Evolutionary conservation across 2,113 vertebrate species (phyloP).

Genomic region (Dicrurus megarhynchus): DNA sequence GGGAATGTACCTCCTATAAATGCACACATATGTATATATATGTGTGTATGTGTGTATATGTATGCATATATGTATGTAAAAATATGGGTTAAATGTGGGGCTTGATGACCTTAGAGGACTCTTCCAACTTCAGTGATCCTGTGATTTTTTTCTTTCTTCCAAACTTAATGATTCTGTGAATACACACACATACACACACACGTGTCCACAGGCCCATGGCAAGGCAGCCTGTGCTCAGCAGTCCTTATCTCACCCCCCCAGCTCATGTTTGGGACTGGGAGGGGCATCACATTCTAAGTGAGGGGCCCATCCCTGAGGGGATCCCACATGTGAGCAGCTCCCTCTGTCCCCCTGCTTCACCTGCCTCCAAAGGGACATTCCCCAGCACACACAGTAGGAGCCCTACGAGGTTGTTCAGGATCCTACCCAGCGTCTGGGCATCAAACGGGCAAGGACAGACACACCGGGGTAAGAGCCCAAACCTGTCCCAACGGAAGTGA

Average conservation of each 20-base stretch:
- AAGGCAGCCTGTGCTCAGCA: background rate
- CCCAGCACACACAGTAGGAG: background rate
- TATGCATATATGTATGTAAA: background rate
- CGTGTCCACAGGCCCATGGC: background rate
- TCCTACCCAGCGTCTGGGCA: accelerated
- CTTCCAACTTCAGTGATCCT: background rate
- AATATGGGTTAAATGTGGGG: background rate
- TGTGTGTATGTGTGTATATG: background rate
- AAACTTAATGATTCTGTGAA: background rate
- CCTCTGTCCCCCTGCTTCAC: background rate
- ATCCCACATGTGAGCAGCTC: background rate
- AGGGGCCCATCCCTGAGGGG: background rate
- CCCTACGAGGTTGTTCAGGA: background rate
- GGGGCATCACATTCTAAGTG: background rate
- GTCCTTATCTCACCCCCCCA: background rate
- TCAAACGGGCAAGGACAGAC: background rate
- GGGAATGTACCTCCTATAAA: background rate
- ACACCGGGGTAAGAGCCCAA: accelerated
- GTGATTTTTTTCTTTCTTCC: background rate
- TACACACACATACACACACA: accelerated
- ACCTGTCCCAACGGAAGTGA: background rate
- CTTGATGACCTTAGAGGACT: background rate
- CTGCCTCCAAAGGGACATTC: background rate
- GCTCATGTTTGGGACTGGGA: background rate
- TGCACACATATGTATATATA: accelerated